phyloP scores from a whole-genome alignment of 1,140 invertebrate genomes.

The Campoletis sonorensis region DNA sequence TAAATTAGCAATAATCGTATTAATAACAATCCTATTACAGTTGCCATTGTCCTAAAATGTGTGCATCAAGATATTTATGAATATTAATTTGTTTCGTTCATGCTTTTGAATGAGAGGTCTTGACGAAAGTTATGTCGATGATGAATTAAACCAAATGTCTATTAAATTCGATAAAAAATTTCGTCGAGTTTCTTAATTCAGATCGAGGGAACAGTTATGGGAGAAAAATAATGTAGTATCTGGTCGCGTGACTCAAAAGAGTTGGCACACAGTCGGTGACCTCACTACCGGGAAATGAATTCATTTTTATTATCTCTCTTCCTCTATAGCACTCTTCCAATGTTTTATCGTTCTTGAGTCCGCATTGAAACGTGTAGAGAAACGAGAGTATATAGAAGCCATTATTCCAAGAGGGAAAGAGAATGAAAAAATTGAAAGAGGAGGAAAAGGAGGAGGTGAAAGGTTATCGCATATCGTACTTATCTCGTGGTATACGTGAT shows the following conservation, averaged over 20 bases:
- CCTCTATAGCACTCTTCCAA: constrained; percentile 5
- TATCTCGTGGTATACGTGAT: constrained; percentile 16
- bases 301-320: constrained; percentile 44
- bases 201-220: not conserved
- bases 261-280: constrained; percentile 39
- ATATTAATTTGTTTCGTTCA: no score
- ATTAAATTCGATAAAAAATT: no score
- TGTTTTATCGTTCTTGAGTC: constrained; percentile 38
- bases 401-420: not conserved
- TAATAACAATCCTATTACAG: no score
- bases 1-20: no score
- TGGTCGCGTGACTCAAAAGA: constrained; percentile 39
- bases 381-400: constrained; percentile 25
- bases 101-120: no score
- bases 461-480: constrained; percentile 41
- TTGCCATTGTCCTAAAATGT: no score
- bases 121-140: no score
- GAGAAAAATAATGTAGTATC: constrained; percentile 30
- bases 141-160: no score
- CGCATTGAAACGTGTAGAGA: not conserved
- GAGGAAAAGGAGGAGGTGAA: constrained; percentile 5
- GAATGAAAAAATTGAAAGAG: not conserved
- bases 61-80: no score
- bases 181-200: constrained; percentile 10
- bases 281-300: constrained; percentile 45